Evolutionary conservation across 2,888 invertebrate genomes (phyloP).

Genomic region (Sminthurinus aureus): DNA sequence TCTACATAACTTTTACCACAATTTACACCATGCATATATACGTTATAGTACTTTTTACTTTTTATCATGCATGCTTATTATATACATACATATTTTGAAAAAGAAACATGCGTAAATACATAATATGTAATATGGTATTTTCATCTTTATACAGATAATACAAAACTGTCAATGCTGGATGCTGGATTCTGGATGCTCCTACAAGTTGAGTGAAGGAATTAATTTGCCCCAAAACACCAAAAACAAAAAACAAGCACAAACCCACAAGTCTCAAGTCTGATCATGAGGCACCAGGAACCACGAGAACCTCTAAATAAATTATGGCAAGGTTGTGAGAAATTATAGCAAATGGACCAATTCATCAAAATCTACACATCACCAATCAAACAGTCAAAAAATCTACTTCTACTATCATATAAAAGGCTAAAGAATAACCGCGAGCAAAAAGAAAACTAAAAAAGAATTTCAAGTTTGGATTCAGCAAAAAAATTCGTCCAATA

Average conservation of each 20-base stretch:
- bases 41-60: not conserved
- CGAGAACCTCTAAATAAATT: not conserved
- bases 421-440: not conserved
- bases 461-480: not conserved
- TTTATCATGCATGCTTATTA: not conserved
- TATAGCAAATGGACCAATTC: conserved; percentile 18
- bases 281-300: not conserved
- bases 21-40: too few relatives aligned
- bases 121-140: too few relatives aligned
- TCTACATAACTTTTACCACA: not conserved
- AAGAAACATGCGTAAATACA: too few relatives aligned
- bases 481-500: not conserved
- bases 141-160: too few relatives aligned
- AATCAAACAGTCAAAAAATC: not conserved
- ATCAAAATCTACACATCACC: conserved; percentile 11
- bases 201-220: not conserved
- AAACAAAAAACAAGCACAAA: not conserved
- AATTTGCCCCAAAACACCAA: not conserved
- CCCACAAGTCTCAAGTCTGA: not conserved
- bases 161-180: too few relatives aligned
- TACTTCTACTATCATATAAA: not conserved
- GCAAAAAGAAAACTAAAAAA: not conserved
- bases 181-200: too few relatives aligned
- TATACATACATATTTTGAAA: too few relatives aligned
- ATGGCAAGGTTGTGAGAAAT: conserved; percentile 18